These are phyloP conservation scores for Cassiopea andromeda DNA, from an alignment of 30 jellyfish, hydroid and myxozoan genomes.

Conservation along the genomic window DNA sequence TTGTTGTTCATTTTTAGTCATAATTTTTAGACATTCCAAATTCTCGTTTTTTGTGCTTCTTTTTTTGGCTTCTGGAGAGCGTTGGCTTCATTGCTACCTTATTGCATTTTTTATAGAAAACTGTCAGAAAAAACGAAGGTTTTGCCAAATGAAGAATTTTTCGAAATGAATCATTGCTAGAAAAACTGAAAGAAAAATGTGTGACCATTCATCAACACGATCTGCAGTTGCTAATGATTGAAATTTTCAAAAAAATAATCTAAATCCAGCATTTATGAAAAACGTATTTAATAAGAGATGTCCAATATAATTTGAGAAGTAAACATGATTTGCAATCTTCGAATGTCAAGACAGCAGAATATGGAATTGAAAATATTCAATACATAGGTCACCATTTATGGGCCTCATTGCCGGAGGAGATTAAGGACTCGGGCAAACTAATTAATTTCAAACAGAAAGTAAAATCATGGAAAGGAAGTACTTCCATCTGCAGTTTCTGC, in stretches of 20 bases:
- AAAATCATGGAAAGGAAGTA: slow-evolving; percentile 21
- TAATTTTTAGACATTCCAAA: no score
- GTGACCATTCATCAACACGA: no score
- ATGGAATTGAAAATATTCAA: slow-evolving; percentile 36
- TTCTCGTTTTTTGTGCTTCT: no score
- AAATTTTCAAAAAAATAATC: not conserved
- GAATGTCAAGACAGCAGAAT: slow-evolving; percentile 26
- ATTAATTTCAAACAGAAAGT: slow-evolving; percentile 10
- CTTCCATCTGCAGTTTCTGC: not conserved
- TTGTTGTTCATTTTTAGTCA: no score
- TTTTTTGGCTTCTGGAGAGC: no score
- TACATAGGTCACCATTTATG: slow-evolving; percentile 36
- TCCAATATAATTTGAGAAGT: not conserved
- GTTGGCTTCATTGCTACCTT: no score
- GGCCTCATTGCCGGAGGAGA: slow-evolving; percentile 31
- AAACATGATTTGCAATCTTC: slow-evolving; percentile 23
- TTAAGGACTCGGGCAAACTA: slow-evolving; percentile 19
- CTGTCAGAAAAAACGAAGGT: no score
- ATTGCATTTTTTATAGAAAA: no score
- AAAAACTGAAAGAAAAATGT: no score
- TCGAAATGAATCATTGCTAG: not conserved
- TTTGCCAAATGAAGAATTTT: no score
- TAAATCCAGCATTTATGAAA: not conserved
- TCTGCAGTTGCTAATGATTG: not conserved
- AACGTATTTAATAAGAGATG: not conserved